A percentile compares a stretch with the other conserved stretches of the same genome.
Evolutionary conservation across 2,888 invertebrate genomes (phyloP).

Genomic region (Reticulitermes lucifugus): DNA sequence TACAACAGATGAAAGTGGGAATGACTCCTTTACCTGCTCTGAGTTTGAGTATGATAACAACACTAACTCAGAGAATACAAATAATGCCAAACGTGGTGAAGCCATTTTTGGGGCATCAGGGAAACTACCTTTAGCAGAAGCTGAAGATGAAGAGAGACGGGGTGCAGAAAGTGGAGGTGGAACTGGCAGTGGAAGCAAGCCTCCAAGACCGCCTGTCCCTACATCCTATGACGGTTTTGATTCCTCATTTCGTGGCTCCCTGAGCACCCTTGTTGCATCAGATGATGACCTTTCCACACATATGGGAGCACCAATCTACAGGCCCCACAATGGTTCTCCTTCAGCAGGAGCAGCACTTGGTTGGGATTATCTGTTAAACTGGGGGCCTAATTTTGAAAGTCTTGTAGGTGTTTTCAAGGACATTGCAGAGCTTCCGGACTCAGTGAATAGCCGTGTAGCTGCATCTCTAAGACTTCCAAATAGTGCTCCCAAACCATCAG

Average conservation of each 20-base stretch:
- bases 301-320: slow-evolving; percentile 81
- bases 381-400: slow-evolving; percentile 97
- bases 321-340: slow-evolving; percentile 83
- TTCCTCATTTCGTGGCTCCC: slow-evolving; percentile 93
- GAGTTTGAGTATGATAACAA: slow-evolving; percentile 96
- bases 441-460: slow-evolving; percentile 78
- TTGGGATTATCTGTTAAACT: slow-evolving; percentile 95
- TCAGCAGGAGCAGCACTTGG: slow-evolving; percentile 79
- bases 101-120: slow-evolving; percentile 68
- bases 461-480: slow-evolving; percentile 80
- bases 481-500: slow-evolving; percentile 86
- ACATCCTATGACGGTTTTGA: slow-evolving; percentile 90
- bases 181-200: slow-evolving; percentile 63
- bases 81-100: slow-evolving; percentile 81
- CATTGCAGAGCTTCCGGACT: slow-evolving; percentile 93
- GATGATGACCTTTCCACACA: slow-evolving; percentile 91
- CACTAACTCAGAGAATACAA: slow-evolving; percentile 35
- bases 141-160: slow-evolving; percentile 61
- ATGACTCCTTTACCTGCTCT: slow-evolving; percentile 98
- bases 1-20: slow-evolving; percentile 92
- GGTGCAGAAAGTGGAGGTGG: slow-evolving; percentile 49
- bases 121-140: slow-evolving; percentile 65
- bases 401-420: slow-evolving; percentile 96
- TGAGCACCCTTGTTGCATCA: slow-evolving; percentile 93
- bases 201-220: slow-evolving; percentile 76